Base-by-base conservation (phyloP, 1,140 invertebrate genomes). In the Kradibia gibbosae region DNA sequence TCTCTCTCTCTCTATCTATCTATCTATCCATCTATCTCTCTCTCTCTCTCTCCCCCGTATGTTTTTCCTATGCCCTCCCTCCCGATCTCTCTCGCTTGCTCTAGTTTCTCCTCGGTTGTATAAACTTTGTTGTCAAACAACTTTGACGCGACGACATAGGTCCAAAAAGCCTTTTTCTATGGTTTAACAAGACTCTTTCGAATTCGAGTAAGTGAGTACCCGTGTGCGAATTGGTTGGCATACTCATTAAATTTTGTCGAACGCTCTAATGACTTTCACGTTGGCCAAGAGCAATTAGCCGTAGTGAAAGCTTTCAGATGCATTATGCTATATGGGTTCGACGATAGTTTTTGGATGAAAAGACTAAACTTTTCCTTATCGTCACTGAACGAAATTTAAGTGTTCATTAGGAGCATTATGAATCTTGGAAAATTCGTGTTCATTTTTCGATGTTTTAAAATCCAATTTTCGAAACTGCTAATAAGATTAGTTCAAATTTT, bases 231-330 rank as follows among this genome's bases (percentile, higher is more conserved):
- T 65, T 36, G 60, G 60, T 11, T 25, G 31, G 3, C 11, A 3
- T 1, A 36, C 31, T 25, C 60, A 65, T 34, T 36, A 36, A 65
- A 65, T 65, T 65, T 65, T 20, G n/a, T 36, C 60, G 15, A 36
- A 65, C 31, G 31, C 60, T 36, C 60, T 65, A 65, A 65, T 65
- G 60, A 65, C 60, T 65, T 65, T 65, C 31, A 65, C 31, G 15
- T 36, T 65, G n/a, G 31, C 60, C 31, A 36, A 65, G 31, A 65
- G 31, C 60, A 36, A 65, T 65, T 65, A 65, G 60, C 20, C 60
- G 11, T 22, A 17, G 60, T 36, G 31, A 20, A 65, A 65, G 60
- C 13, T 57, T 57, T 25, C 3, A 5, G 22, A 22, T 28, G 17
- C 15, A 11, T 36, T 34, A 31, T 62, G 28, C 57, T 15, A 11